Evolutionary conservation across 2,113 vertebrate genomes (phyloP), one percentile per base, ranked within the genome.

Genomic region (Phrynocephalus versicolor): DNA sequence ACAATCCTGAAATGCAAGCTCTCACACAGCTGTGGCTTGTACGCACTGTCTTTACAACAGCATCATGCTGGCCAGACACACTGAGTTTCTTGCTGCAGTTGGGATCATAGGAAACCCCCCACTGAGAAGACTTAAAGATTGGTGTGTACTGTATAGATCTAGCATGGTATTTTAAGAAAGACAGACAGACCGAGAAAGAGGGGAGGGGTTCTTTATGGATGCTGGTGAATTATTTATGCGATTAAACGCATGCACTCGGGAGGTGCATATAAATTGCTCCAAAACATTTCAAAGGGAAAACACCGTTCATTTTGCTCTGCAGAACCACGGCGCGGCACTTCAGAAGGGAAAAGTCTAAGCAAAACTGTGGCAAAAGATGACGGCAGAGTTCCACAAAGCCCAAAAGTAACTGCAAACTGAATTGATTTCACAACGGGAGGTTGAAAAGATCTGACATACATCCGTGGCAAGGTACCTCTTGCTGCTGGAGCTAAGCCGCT

Each of bases 21-120:
- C 85, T 81, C 81, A 83, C 64, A 87, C 41, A 89, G 79, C 25
- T 57, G 90, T 78, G 80, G 76, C 81, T 37, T 88, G 67, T 86
- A 79, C 39, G 86, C 35, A 57, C 6, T 75, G 3, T 45, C 77
- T 90, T 92, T 85, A 84, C 86, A 91, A 87, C 58, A 85, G 57
- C 51, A 85, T 81, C 89, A 72, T 45, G 84, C 73, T 82, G 89
- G 76, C 78, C 57, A 77, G 64, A 82, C 45, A 82, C 27, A 71
- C 25, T 64, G 73, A 77, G 41, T 88, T 89, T 33, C 27, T 51
- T 80, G 45, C 16, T 86, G 84, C 73, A 80, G 18, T 65, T 33
- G 77, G 88, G 73, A 93, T 64, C 19, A 84, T 4, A 87, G 39
- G 35, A 39, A 79, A 1, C 81, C 12, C 73, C 37, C 78, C 81